Base-by-base conservation (phyloP, 2,797 vertebrate genomes). In the Enteromius anoplus region DNA sequence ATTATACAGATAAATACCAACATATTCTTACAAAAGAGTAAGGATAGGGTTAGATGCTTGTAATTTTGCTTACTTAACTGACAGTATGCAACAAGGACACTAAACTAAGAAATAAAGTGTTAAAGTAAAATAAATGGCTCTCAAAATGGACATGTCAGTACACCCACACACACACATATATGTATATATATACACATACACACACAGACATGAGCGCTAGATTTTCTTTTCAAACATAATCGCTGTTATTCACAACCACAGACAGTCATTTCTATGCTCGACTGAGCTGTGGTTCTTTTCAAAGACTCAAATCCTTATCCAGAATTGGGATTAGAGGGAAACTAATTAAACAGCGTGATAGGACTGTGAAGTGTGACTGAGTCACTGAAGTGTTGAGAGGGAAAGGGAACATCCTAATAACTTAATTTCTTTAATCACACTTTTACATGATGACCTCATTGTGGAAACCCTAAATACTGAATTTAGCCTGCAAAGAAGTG, bases 261-360 rank as follows among this genome's bases (percentile, higher is more conserved):
- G 70, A 73, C 42, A 65, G n/a, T 29, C 19, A 75, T 53, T 82
- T 82, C 4, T 32, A 45, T n/a, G 47, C 71, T 82, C 55, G 71
- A 45, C 60, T 82, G 71, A 75, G 71, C 62, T 40, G 21, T 66
- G 47, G n/a, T 68, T 51, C 32, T 82, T 75, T 75, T 75, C 32
- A 82, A 42, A 8, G 71, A 66, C 62, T 82, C 47, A 55, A 82
- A 82, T 65, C 60, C 80, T 75, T 75, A 75, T 53, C 47, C 58
- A 53, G 80, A 40, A 65, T 29, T 75, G 34, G 71, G 80, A 82
- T 82, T 82, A 65, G 45, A 1, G 8, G 45, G 37, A 65, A 82
- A 82, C 60, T 82, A 82, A 82, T 82, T 75, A 82, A 66, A 82
- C 60, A 3, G 68, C 0, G 4, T 68, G 71, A n/a, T 32, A 29